Conservation (phyloP, 1,140 invertebrate species). For the Leptinotarsa lineolata region DNA sequence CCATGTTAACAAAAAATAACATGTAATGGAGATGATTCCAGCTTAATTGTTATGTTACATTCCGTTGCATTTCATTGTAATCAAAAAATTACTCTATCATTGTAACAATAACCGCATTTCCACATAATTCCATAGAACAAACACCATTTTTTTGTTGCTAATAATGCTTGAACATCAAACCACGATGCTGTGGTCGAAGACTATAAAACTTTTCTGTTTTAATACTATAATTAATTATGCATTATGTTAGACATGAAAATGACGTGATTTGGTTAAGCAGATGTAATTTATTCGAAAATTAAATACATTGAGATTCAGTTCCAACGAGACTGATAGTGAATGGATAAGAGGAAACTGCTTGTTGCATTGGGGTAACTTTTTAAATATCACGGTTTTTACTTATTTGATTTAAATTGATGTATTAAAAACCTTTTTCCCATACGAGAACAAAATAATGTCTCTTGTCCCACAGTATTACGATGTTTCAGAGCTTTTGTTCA, state of each 20-base stretch:
- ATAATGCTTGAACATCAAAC: constrained; percentile 17
- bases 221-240: constrained; percentile 19
- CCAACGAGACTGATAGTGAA: too few relatives aligned
- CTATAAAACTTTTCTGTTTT: constrained; percentile 18
- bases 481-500: too few relatives aligned
- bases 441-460: too few relatives aligned
- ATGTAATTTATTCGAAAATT: neutral
- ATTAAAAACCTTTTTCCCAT: too few relatives aligned
- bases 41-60: neutral
- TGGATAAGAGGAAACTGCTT: too few relatives aligned
- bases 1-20: neutral
- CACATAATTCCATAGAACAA: constrained; percentile 11
- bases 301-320: too few relatives aligned
- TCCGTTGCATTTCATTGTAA: constrained; percentile 14
- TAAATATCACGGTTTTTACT: too few relatives aligned
- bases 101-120: constrained; percentile 24
- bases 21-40: neutral
- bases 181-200: constrained; percentile 2
- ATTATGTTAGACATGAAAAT: neutral
- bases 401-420: too few relatives aligned
- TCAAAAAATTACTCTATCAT: constrained; percentile 7
- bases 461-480: too few relatives aligned
- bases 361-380: too few relatives aligned
- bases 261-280: neutral
- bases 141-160: constrained; percentile 11